Evolutionary conservation across 2,888 invertebrate species (phyloP), one percentile per base, ranked within the genome.

Genomic region (Antitype chi): DNA sequence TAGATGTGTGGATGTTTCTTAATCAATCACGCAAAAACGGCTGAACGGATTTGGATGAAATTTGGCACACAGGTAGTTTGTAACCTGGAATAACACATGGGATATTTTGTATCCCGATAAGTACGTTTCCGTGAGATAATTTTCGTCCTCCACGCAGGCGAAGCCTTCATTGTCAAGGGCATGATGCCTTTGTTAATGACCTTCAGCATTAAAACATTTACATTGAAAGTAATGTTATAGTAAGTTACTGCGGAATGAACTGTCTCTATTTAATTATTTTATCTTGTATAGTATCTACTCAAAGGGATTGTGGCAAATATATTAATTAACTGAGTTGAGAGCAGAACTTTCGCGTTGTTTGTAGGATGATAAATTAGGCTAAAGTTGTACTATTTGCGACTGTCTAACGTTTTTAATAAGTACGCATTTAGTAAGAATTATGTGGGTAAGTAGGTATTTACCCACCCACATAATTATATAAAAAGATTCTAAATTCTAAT

Each of bases 311-410:
- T 38, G 25, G 38, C 23, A 17, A 38, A 28, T 5, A 17, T 23
- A 8, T 49, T 72, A 43, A 25, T 49, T 25, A 59, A 49, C 11
- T 5, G 17, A 23, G 25, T 25, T 38, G 32, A 47, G 23, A 49
- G 20, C 38, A 43, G 17, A 43, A 25, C 23, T 43, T 28, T 47
- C 6, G n/a, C 23, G 17, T 38, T 59, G 38, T 73, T 60, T 52
- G 7, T 25, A 17, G 3, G 38, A 47, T 28, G 28, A 28, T 28
- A 3, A 69, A 47, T 63, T 28, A 69, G 11, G 5, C 17, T 71
- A 17, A 71, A 59, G 23, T 47, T 28, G 8, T 25, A 53, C 17
- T 74, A 23, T 72, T 72, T 52, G 25, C 49, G 25, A 49, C 17
- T 38, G 47, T 25, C 32, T 49, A 25, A 59, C 17, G 59, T 72